Evolutionary conservation across 2,113 vertebrate genomes (phyloP).

Genomic region (Pseudorasbora parva): DNA sequence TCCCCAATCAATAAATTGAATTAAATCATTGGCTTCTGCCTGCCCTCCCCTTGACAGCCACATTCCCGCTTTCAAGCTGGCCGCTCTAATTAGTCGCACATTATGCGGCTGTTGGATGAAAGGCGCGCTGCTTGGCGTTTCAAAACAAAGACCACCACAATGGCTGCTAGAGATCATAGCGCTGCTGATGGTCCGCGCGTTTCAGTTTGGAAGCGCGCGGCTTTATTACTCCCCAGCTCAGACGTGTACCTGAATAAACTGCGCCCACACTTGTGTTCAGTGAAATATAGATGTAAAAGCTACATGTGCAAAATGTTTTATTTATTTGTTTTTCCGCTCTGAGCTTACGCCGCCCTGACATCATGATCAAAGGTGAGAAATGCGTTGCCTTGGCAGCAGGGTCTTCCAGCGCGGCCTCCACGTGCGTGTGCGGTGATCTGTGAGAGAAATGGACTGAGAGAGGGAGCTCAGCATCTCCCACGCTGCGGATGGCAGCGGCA

Average conservation of each 20-base stretch:
- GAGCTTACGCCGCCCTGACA: slow-evolving; percentile 38
- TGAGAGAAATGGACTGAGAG: slow-evolving; percentile 36
- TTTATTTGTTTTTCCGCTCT: slow-evolving; percentile 52
- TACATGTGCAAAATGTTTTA: slow-evolving; percentile 52
- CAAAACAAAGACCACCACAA: slow-evolving; percentile 38
- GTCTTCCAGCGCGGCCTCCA: slow-evolving; percentile 21
- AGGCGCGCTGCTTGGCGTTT: slow-evolving; percentile 18
- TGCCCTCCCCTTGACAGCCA: slow-evolving; percentile 66
- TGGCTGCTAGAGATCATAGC: slow-evolving; percentile 14
- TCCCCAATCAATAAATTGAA: slow-evolving; percentile 68
- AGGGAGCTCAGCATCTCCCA: background rate
- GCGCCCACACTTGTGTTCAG: background rate
- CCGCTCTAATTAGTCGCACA: slow-evolving; percentile 60
- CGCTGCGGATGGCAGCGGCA: slow-evolving; percentile 8
- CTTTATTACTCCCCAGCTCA: slow-evolving; percentile 1
- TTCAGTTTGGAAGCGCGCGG: background rate
- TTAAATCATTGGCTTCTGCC: slow-evolving; percentile 72
- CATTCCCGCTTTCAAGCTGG: slow-evolving; percentile 65
- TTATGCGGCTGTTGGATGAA: slow-evolving; percentile 57
- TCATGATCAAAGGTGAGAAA: slow-evolving; percentile 54
- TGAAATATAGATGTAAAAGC: slow-evolving; percentile 44
- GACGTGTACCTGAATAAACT: slow-evolving; percentile 40
- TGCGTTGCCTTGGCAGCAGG: slow-evolving; percentile 44
- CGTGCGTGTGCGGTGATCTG: slow-evolving; percentile 2
- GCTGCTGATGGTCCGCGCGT: slow-evolving; percentile 17